phyloP scores from a whole-genome alignment of 2,888 invertebrate genomes.

The Allolobophora icterica region DNA sequence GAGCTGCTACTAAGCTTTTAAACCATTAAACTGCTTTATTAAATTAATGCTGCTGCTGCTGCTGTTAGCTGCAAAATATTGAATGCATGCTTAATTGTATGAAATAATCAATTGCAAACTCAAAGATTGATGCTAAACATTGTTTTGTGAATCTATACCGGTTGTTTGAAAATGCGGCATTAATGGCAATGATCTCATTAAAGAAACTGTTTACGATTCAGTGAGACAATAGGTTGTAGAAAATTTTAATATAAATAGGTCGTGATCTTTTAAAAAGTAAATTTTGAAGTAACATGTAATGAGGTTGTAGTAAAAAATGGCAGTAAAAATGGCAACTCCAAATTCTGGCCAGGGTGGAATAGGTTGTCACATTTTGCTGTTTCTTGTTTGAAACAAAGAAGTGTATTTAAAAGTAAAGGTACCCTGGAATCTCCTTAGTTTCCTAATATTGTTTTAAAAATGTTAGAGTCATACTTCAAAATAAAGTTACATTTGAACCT shows the following conservation, averaged over 20 bases:
- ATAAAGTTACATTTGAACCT: no score
- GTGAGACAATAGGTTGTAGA: neutral
- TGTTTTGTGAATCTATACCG: neutral
- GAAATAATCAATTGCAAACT: neutral
- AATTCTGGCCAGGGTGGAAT: neutral
- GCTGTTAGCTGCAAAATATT: neutral
- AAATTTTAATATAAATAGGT: conserved; percentile 6
- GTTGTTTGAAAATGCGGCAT: neutral
- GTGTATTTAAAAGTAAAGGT: no score
- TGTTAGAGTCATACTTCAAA: no score
- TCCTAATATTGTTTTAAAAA: no score
- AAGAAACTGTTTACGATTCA: neutral
- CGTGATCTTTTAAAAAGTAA: neutral
- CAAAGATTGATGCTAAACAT: neutral
- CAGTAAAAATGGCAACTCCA: neutral
- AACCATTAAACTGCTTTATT: neutral
- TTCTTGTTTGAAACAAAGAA: neutral
- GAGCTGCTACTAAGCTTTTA: neutral
- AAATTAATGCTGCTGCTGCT: neutral
- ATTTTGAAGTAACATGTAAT: neutral
- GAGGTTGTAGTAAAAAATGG: conserved; percentile 17
- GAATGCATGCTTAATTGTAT: neutral
- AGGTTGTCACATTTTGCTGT: neutral
- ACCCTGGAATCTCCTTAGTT: no score
- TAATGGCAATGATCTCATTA: neutral